These are phyloP conservation scores for Dendrolimus punctatus DNA, from an alignment of 1,140 invertebrate genomes.

Conservation along the genomic window DNA sequence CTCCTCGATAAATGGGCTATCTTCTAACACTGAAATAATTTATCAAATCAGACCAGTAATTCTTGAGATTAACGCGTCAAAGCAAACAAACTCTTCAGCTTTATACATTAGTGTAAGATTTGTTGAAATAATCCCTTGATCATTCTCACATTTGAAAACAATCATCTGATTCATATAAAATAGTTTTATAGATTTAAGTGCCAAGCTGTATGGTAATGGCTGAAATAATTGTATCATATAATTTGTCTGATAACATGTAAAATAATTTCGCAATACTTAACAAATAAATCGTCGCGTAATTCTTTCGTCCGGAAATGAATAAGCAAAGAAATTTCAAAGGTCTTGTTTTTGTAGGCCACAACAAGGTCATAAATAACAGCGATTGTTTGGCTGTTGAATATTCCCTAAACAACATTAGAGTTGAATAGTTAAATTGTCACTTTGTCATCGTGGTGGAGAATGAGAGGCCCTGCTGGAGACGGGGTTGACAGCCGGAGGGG, in stretches of 20 bases:
- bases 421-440: slow-evolving; percentile 63
- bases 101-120: too few species aligned
- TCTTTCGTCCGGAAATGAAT: slow-evolving; percentile 52
- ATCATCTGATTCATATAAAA: too few species aligned
- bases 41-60: too few species aligned
- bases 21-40: too few species aligned
- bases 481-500: slow-evolving; percentile 17
- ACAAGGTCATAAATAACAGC: slow-evolving; percentile 59
- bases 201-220: too few species aligned
- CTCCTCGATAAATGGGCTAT: too few species aligned
- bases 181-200: too few species aligned
- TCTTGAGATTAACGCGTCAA: too few species aligned
- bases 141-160: too few species aligned
- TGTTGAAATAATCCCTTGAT: too few species aligned
- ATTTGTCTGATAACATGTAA: background rate
- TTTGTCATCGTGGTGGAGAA: slow-evolving; percentile 51
- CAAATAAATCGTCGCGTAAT: slow-evolving; percentile 11
- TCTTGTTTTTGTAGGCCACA: slow-evolving; percentile 41
- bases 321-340: slow-evolving; percentile 38
- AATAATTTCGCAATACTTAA: background rate
- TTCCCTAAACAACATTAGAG: slow-evolving; percentile 64
- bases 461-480: slow-evolving; percentile 38
- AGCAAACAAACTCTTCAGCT: too few species aligned
- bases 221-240: too few species aligned
- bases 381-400: slow-evolving; percentile 54